Conservation (phyloP, 1,140 invertebrate genomes). For the Eufriesea mexicana region DNA sequence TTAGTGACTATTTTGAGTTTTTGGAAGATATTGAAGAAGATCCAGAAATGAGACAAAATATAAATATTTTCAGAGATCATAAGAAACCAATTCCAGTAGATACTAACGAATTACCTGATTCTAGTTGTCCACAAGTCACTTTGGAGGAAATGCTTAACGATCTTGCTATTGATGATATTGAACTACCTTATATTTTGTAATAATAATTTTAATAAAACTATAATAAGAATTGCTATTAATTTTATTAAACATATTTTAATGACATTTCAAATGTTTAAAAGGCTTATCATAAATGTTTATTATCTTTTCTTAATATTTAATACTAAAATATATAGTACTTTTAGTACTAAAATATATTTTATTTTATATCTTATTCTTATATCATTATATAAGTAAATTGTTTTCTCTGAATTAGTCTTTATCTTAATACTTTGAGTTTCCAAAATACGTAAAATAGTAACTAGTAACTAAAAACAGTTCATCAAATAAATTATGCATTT, state of each 20-base stretch:
- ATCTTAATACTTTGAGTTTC: no score
- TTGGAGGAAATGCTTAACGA: constrained; percentile 99
- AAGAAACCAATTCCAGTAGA: constrained; percentile 87
- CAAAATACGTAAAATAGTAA: no score
- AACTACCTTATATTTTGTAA: constrained; percentile 84
- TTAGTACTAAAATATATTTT: no score
- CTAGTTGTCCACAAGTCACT: constrained; percentile 91
- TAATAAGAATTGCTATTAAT: background rate
- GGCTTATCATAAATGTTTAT: no score
- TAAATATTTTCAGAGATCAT: constrained; percentile 95
- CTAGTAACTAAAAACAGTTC: no score
- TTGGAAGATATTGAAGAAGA: constrained; percentile 99
- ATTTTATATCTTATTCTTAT: no score
- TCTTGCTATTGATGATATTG: constrained; percentile 90
- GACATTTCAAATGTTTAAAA: no score
- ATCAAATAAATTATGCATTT: no score
- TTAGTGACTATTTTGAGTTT: constrained; percentile 96
- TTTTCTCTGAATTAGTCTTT: no score
- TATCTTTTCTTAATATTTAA: no score
- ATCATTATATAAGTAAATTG: no score
- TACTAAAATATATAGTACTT: no score
- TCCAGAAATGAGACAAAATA: constrained; percentile 91
- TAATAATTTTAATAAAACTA: background rate
- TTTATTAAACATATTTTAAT: background rate
- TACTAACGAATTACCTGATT: constrained; percentile 84